Evolutionary conservation across 2,888 invertebrate species (phyloP).

Genomic region (Eurytoma californica): DNA sequence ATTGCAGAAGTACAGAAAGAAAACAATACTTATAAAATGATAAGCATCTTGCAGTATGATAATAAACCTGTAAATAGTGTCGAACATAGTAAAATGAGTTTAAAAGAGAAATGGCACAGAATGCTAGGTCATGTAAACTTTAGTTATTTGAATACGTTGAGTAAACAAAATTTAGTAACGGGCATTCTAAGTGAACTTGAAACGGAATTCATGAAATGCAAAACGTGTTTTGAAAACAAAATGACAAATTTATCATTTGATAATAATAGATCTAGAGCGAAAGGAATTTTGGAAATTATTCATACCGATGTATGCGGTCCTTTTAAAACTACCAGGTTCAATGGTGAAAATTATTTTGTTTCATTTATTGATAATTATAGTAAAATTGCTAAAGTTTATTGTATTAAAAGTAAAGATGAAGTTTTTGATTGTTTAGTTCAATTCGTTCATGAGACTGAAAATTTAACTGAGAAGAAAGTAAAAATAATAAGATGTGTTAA

Average conservation of each 20-base stretch:
- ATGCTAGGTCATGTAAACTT: conserved; percentile 5
- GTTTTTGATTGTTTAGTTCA: background rate
- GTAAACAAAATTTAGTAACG: background rate
- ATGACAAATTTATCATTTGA: conserved; percentile 20
- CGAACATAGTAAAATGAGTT: background rate
- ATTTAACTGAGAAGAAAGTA: background rate
- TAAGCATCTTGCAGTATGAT: background rate
- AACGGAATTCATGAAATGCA: background rate
- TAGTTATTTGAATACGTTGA: background rate
- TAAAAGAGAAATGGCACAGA: conserved; percentile 9
- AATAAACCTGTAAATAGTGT: background rate
- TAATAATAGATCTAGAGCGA: conserved; percentile 1
- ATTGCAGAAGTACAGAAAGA: background rate
- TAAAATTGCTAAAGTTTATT: background rate
- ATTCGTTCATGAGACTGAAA: background rate
- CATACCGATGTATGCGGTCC: background rate
- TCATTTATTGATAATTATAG: background rate
- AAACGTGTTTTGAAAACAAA: background rate
- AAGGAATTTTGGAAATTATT: conserved; percentile 5
- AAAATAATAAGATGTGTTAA: background rate
- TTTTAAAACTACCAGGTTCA: background rate
- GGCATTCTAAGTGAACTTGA: background rate
- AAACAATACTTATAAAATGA: background rate
- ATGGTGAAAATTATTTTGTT: too few species aligned
- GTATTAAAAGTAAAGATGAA: background rate